A percentile compares a stretch with the other conserved stretches of the same genome.
Conservation (phyloP, 2,888 invertebrate species). For the Latrodectus hesperus region DNA sequence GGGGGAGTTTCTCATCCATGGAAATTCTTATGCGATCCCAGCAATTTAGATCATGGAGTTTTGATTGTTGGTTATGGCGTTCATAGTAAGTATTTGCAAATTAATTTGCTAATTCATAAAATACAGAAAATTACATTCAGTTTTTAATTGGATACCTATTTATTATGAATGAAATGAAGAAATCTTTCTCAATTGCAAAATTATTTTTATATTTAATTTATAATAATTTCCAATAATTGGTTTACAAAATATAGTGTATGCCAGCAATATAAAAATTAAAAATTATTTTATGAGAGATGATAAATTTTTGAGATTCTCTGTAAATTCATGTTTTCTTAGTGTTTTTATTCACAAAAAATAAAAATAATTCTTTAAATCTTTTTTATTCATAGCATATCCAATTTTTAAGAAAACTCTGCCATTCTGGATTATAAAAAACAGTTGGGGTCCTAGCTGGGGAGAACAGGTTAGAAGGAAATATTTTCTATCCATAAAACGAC, state of each 20-base stretch:
- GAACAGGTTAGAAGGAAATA: conserved; percentile 79
- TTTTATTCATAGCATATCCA: conserved; percentile 71
- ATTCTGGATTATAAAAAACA: conserved; percentile 96
- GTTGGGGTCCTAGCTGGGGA: conserved; percentile 94
- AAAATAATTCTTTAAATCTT: too few relatives aligned
- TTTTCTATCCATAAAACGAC: conserved; percentile 78
- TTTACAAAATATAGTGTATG: too few relatives aligned
- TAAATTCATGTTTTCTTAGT: too few relatives aligned
- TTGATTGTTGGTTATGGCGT: conserved; percentile 93
- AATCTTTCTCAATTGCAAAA: not conserved
- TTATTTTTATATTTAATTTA: not conserved
- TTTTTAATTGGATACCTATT: not conserved
- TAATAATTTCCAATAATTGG: too few relatives aligned
- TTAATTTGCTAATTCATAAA: not conserved
- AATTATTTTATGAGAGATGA: too few relatives aligned
- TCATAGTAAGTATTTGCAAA: conserved; percentile 76
- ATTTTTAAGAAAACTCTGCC: conserved; percentile 87
- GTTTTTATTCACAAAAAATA: too few relatives aligned
- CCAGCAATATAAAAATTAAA: too few relatives aligned
- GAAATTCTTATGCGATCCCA: conserved; percentile 85
- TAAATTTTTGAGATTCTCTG: too few relatives aligned
- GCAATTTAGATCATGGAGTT: conserved; percentile 93
- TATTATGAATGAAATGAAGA: not conserved
- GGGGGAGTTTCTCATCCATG: conserved; percentile 96
- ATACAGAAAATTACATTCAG: not conserved